A percentile compares a stretch with the other conserved stretches of the same genome.
Conservation (phyloP, 1,140 invertebrate species). For the Eriosoma lanigerum region DNA sequence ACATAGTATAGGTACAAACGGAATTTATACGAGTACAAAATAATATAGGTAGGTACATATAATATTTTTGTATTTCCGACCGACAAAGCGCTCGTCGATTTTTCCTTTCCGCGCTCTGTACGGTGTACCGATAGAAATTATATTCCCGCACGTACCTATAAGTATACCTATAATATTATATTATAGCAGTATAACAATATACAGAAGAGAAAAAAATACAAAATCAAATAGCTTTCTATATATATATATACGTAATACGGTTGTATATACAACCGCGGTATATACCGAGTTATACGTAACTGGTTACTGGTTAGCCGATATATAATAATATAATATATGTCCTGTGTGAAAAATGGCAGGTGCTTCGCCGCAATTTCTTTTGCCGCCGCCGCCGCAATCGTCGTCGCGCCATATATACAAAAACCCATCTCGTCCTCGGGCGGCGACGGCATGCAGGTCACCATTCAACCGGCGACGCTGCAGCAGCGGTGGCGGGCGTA, state of each 20-base stretch:
- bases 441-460: neutral
- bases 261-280: too few relatives aligned
- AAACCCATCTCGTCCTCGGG: conserved; percentile 15
- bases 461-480: neutral
- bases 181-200: neutral
- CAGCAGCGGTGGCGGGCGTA: neutral
- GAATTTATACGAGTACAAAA: too few relatives aligned
- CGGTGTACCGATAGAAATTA: too few relatives aligned
- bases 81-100: conserved; percentile 12
- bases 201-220: conserved; percentile 7
- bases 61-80: neutral
- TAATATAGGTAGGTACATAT: too few relatives aligned
- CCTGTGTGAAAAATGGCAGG: conserved; percentile 40
- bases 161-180: neutral
- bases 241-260: neutral
- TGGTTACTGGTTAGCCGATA: conserved; percentile 45
- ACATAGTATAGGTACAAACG: too few relatives aligned
- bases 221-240: conserved; percentile 8
- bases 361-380: conserved; percentile 42
- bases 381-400: neutral
- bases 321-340: conserved; percentile 1
- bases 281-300: neutral
- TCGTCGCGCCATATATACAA: neutral
- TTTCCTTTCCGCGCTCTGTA: neutral
- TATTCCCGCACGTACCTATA: neutral